Evolutionary conservation across 2,797 vertebrate species (phyloP).

Genomic region (Tapera naevia): DNA sequence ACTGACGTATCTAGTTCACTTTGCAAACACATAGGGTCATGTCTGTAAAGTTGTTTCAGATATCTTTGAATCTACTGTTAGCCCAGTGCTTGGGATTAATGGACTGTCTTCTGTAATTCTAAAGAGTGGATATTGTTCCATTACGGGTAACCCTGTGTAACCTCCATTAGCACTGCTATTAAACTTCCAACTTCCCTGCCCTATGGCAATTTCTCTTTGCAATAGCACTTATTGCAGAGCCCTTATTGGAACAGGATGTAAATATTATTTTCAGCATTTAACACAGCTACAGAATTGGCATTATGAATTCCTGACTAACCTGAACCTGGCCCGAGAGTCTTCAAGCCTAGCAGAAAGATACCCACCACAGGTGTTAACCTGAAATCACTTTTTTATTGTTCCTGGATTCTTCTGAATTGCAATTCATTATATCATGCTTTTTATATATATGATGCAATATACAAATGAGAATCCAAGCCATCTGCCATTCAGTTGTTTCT

Average conservation of each 20-base stretch:
- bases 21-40: neutral
- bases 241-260: neutral
- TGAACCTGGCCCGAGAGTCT: neutral
- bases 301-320: neutral
- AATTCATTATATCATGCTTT: slow-evolving; percentile 22
- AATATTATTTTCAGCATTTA: neutral
- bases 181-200: neutral
- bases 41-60: neutral
- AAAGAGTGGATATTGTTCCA: neutral
- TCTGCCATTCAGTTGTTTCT: neutral
- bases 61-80: neutral
- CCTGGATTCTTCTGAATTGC: neutral
- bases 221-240: no score
- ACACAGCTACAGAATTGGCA: neutral
- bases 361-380: neutral
- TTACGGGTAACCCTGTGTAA: neutral
- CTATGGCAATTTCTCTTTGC: neutral
- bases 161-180: neutral
- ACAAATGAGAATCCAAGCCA: slow-evolving; percentile 6
- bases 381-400: neutral
- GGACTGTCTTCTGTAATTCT: neutral
- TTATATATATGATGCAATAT: slow-evolving; percentile 40
- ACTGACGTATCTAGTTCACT: neutral
- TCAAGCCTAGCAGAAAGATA: neutral
- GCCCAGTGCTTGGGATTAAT: neutral